phyloP scores from a whole-genome alignment of 2,113 vertebrate genomes.

The Archilochus colubris region DNA sequence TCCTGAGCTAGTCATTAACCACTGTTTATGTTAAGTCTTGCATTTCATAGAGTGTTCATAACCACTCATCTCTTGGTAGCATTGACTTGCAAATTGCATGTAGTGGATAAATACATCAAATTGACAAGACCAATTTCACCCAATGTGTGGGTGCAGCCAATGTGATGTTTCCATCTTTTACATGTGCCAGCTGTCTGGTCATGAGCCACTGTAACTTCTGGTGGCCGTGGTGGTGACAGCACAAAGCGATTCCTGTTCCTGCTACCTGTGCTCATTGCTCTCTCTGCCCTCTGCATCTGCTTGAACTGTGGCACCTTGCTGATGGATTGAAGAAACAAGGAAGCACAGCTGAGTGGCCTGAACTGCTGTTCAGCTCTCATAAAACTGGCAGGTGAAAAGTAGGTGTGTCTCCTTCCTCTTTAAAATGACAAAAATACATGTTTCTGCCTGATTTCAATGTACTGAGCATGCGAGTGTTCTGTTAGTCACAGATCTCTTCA shows the following conservation, averaged over 20 bases:
- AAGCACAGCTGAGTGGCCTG: neutral
- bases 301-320: neutral
- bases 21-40: neutral
- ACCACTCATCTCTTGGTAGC: neutral
- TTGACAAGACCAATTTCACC: neutral
- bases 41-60: neutral
- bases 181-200: neutral
- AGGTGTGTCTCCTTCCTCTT: neutral
- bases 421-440: neutral
- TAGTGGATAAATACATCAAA: neutral
- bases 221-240: neutral
- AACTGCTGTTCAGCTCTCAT: neutral
- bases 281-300: neutral
- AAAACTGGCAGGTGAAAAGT: neutral
- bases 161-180: neutral
- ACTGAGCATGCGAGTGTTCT: neutral
- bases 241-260: neutral
- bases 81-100: neutral
- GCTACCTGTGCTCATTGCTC: rapidly evolving
- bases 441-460: neutral
- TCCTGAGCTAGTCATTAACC: neutral
- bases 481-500: neutral
- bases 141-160: neutral
- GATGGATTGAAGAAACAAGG: neutral
- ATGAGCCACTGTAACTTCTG: rapidly evolving